These are phyloP conservation scores for Sus cebifrons DNA, from an alignment of 2,797 vertebrate genomes.

Conservation along the genomic window DNA sequence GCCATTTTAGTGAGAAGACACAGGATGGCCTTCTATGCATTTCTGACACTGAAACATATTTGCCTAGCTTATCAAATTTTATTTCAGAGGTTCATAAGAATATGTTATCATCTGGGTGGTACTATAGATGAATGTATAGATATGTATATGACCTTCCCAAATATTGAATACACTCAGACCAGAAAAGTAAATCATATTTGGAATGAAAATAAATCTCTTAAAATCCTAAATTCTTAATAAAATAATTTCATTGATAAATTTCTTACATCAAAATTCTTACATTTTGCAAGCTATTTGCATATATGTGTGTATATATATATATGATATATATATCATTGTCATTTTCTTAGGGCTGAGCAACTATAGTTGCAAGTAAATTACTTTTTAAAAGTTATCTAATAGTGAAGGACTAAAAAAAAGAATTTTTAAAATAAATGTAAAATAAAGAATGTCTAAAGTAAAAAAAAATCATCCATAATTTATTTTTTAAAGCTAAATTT, in stretches of 20 bases:
- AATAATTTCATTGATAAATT: neutral
- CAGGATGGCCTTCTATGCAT: neutral
- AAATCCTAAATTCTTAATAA: conserved; percentile 32
- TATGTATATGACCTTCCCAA: neutral
- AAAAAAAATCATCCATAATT: neutral
- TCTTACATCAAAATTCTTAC: conserved; percentile 14
- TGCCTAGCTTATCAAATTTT: conserved; percentile 38
- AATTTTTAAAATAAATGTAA: neutral
- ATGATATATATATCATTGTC: neutral
- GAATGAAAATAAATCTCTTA: conserved; percentile 34
- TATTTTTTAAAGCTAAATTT: conserved; percentile 50
- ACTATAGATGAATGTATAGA: neutral
- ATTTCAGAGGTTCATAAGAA: neutral
- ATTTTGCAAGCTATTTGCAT: neutral
- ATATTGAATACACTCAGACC: neutral
- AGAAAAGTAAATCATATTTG: neutral
- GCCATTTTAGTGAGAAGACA: neutral
- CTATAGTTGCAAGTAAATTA: conserved; percentile 23
- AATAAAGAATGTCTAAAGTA: conserved; percentile 34
- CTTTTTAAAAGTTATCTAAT: conserved; percentile 29
- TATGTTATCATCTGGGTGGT: neutral
- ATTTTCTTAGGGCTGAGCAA: conserved; percentile 38
- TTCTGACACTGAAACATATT: neutral
- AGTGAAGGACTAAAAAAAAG: neutral
- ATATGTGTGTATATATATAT: neutral